These are phyloP conservation scores for Petrolisthes cinctipes DNA, from an alignment of 2,888 invertebrate genomes.

Conservation along the genomic window DNA sequence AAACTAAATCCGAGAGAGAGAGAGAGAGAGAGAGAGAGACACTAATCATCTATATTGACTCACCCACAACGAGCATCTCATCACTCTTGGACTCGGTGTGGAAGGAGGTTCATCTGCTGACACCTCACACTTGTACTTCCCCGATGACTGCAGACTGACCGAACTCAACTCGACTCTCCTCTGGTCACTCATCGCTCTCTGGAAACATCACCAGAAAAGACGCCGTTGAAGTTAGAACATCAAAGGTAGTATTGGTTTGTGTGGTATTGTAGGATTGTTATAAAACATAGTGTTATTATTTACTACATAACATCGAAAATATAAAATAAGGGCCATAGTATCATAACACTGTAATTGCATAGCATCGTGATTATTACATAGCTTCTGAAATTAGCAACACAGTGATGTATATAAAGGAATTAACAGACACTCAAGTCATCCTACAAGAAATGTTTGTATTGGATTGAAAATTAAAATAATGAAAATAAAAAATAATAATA, in stretches of 20 bases:
- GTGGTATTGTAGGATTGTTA: no score
- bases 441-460: no score
- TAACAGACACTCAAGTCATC: no score
- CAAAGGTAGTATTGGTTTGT: no score
- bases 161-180: constrained; percentile 76
- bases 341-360: not conserved
- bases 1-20: no score
- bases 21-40: no score
- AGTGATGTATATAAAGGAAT: no score
- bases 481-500: not conserved
- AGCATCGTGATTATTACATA: not conserved
- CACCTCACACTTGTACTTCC: constrained; percentile 85
- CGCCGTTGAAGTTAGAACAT: no score
- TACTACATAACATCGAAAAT: not conserved
- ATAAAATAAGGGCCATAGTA: not conserved
- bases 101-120: constrained; percentile 83
- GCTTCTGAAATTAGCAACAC: no score
- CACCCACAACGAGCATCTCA: constrained; percentile 85
- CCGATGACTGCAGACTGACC: constrained; percentile 81
- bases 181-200: constrained; percentile 62
- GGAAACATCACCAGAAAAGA: not conserved
- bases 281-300: no score
- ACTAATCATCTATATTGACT: constrained; percentile 70
- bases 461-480: no score
- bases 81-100: constrained; percentile 84